phyloP scores from a whole-genome alignment of 2,888 invertebrate genomes.

The Xanthia togata region DNA sequence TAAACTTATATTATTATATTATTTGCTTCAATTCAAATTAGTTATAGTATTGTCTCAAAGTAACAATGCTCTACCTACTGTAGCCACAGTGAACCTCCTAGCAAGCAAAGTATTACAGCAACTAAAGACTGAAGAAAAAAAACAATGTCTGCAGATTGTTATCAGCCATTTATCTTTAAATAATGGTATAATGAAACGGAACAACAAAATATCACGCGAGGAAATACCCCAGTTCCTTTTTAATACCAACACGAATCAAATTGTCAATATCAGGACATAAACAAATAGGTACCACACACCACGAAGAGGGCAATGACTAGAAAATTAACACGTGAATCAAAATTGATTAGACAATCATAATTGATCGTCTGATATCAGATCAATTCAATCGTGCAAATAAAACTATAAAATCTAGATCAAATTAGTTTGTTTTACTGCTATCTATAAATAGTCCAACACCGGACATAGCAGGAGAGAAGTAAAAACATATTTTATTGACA shows the following conservation, averaged over 20 bases:
- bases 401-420: conserved; percentile 56
- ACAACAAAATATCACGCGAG: conserved; percentile 60
- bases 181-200: conserved; percentile 56
- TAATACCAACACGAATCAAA: conserved; percentile 41
- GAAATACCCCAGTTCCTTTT: conserved; percentile 46
- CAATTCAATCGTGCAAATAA: conserved; percentile 39
- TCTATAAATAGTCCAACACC: conserved; percentile 67
- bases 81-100: conserved; percentile 22
- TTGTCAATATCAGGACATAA: conserved; percentile 38
- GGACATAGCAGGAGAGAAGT: conserved; percentile 56
- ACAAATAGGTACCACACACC: conserved; percentile 41
- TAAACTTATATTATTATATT: not conserved
- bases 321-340: conserved; percentile 40
- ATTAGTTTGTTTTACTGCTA: conserved; percentile 66
- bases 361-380: conserved; percentile 28
- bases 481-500: conserved; percentile 53
- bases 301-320: conserved; percentile 45
- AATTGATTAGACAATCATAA: conserved; percentile 48
- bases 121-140: conserved; percentile 26
- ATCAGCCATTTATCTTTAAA: conserved; percentile 56
- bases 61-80: conserved; percentile 20
- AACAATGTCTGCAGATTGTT: conserved; percentile 46
- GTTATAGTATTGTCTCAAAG: conserved; percentile 30
- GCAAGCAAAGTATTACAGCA: conserved; percentile 12
- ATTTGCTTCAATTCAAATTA: conserved; percentile 21